A percentile compares a stretch with the other conserved stretches of the same genome.
These are phyloP conservation scores for Brachionus angularis DNA, from an alignment of 1,140 invertebrate genomes.

Conservation along the genomic window DNA sequence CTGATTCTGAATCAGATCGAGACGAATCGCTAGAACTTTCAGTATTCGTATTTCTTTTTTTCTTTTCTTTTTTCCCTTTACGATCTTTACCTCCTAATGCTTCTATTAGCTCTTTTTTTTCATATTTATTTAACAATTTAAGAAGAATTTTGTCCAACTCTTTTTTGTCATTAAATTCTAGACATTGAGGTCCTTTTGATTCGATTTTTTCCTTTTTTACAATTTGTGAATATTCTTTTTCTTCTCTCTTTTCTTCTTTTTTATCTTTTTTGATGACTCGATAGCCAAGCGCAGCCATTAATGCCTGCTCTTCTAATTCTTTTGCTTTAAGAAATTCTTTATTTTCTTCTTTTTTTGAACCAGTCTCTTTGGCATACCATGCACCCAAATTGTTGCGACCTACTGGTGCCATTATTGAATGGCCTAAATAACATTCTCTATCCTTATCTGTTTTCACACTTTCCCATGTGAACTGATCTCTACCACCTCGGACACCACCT, in stretches of 20 bases:
- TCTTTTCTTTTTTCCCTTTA: conserved; percentile 21
- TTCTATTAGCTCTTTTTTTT: background rate
- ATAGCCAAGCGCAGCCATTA: conserved; percentile 40
- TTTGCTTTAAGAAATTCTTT: conserved; percentile 32
- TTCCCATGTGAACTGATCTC: conserved; percentile 41
- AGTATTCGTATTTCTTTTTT: conserved; percentile 24
- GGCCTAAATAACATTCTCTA: conserved; percentile 43
- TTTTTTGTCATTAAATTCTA: conserved; percentile 23
- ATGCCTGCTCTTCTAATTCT: conserved; percentile 34
- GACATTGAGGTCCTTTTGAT: background rate
- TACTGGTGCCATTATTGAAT: conserved; percentile 36
- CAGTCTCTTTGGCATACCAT: conserved; percentile 29
- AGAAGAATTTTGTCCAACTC: conserved; percentile 22
- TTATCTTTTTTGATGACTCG: conserved; percentile 32
- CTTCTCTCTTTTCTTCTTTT: background rate
- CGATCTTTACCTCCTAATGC: background rate
- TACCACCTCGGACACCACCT: conserved; percentile 37
- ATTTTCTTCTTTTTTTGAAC: background rate
- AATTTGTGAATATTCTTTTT: background rate
- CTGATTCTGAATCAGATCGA: background rate
- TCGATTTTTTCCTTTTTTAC: background rate
- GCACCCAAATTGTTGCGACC: conserved; percentile 30
- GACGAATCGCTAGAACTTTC: background rate
- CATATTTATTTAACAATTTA: conserved; percentile 8
- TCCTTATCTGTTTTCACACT: conserved; percentile 37